These are phyloP conservation scores for Acanthisitta chloris DNA, from an alignment of 2,113 vertebrate genomes.

Conservation along the genomic window DNA sequence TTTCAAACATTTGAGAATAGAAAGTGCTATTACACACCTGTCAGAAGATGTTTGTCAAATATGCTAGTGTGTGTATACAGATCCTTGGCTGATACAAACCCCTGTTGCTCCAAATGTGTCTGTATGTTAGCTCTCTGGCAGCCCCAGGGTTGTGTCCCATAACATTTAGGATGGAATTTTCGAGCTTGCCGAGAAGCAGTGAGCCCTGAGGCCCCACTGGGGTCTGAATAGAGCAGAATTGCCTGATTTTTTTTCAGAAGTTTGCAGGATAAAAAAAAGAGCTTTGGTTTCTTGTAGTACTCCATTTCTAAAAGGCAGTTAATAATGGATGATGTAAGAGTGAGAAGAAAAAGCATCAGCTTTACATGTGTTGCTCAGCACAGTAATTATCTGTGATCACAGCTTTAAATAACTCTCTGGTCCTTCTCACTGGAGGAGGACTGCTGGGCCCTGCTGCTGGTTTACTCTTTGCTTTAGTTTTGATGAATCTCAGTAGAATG, in stretches of 20 bases:
- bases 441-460: not conserved
- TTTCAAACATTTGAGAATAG: not conserved
- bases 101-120: not conserved
- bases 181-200: not conserved
- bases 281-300: not conserved
- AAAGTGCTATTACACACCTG: not conserved
- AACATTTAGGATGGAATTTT: not conserved
- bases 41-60: not conserved
- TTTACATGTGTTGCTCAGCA: not conserved
- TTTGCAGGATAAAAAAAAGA: fast-evolving
- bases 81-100: not conserved
- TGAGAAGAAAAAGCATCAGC: not conserved
- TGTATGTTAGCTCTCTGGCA: not conserved
- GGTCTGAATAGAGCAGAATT: not conserved
- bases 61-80: not conserved
- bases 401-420: not conserved
- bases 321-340: not conserved
- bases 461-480: not conserved
- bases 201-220: not conserved
- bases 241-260: not conserved
- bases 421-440: not conserved
- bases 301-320: not conserved
- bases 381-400: not conserved
- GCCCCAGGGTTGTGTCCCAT: not conserved
- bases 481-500: not conserved